Evolutionary conservation across 1,140 invertebrate genomes (phyloP).

Genomic region (Mactra quadrangularis): DNA sequence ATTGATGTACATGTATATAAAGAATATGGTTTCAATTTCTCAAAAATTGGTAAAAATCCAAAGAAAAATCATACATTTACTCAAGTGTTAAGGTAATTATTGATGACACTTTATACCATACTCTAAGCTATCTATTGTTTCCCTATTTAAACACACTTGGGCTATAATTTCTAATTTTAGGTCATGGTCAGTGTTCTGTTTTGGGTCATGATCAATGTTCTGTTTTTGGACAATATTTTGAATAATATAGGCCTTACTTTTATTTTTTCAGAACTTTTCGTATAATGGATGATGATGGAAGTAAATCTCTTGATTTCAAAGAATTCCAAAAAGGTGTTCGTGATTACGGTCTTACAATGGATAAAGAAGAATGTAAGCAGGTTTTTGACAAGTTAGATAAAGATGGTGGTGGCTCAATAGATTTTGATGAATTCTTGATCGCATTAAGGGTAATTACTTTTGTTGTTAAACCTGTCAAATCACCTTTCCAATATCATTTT

Average conservation of each 20-base stretch:
- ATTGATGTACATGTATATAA: no score
- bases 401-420: slow-evolving; percentile 92
- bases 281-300: slow-evolving; percentile 96
- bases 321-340: slow-evolving; percentile 93
- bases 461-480: no score
- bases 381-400: slow-evolving; percentile 92
- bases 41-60: no score
- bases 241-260: no score
- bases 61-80: no score
- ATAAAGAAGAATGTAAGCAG: slow-evolving; percentile 87
- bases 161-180: no score
- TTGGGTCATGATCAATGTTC: no score
- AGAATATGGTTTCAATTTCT: no score
- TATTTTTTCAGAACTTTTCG: slow-evolving; percentile 90
- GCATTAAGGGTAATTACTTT: slow-evolving; percentile 91
- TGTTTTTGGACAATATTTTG: no score
- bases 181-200: no score
- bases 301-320: slow-evolving; percentile 91
- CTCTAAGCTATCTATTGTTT: background rate
- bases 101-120: background rate
- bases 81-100: no score
- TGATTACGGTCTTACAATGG: slow-evolving; percentile 90
- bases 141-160: background rate
- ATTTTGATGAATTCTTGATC: slow-evolving; percentile 94
- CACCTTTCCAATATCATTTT: no score